Evolutionary conservation across 92 coral and sea anemone species (phyloP).

Genomic region (Muricea muricata): DNA sequence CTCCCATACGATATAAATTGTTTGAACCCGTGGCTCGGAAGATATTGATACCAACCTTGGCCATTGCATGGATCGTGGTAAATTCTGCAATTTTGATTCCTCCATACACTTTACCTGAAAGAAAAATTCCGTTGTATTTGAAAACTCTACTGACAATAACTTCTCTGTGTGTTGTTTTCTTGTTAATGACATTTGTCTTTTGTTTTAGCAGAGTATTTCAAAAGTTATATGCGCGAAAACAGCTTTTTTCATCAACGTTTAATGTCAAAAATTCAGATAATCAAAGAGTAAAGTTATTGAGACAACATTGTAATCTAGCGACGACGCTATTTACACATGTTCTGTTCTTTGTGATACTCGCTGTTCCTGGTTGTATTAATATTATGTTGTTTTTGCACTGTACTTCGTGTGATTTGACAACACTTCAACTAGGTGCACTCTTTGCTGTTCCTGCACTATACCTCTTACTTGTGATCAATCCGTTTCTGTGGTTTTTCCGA

Average conservation of each 20-base stretch:
- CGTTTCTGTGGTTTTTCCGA: slow-evolving; percentile 1
- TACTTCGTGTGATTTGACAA: not conserved
- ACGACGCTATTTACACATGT: not conserved
- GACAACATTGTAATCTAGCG: not conserved
- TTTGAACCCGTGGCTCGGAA: not conserved
- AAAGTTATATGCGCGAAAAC: not conserved
- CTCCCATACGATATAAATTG: not conserved
- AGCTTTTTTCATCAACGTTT: not conserved
- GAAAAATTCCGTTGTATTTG: not conserved
- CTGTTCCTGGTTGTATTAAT: not conserved
- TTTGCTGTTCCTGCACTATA: not conserved
- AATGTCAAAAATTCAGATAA: not conserved
- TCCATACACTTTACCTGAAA: not conserved
- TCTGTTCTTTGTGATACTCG: not conserved
- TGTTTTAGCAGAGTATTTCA: not conserved
- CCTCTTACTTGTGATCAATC: not conserved
- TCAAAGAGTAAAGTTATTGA: not conserved
- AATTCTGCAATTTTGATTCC: not conserved
- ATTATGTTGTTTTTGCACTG: not conserved
- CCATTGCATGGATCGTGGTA: not conserved
- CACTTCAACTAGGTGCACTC: not conserved
- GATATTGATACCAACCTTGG: not conserved
- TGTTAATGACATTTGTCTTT: not conserved
- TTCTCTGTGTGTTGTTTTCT: not conserved
- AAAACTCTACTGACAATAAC: not conserved